These are phyloP conservation scores for Sminthurides aquaticus DNA, from an alignment of 2,888 invertebrate genomes.

Conservation along the genomic window DNA sequence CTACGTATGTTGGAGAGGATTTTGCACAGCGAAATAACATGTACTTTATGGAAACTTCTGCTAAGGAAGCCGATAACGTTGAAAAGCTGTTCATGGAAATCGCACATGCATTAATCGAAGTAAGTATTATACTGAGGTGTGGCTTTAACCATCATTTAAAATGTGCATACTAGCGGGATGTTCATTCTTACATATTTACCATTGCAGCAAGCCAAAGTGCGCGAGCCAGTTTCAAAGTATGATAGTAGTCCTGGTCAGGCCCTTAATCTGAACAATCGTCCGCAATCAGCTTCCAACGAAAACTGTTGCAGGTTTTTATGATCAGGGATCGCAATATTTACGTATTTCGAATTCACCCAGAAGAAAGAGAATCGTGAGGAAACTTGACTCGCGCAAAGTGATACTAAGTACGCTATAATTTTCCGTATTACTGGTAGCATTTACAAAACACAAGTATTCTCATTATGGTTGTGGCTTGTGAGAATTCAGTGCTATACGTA, in stretches of 20 bases:
- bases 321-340: constrained; percentile 6
- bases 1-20: constrained; percentile 86
- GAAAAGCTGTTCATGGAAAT: constrained; percentile 95
- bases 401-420: no score
- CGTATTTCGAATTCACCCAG: no score
- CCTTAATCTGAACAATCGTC: constrained; percentile 37
- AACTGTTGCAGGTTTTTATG: constrained; percentile 39
- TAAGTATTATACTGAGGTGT: constrained; percentile 44
- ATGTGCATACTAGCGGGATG: no score
- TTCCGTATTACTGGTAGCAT: no score
- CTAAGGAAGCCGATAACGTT: constrained; percentile 95
- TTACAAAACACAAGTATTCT: no score
- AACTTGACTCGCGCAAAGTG: no score
- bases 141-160: neutral
- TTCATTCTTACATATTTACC: no score
- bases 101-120: constrained; percentile 83
- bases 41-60: constrained; percentile 97
- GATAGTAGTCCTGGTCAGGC: constrained; percentile 32
- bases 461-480: no score
- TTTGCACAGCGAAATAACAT: constrained; percentile 93
- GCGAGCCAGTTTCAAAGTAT: constrained; percentile 38
- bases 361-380: no score
- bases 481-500: no score
- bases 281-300: constrained; percentile 34
- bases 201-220: constrained; percentile 41